phyloP scores from a whole-genome alignment of 2,797 vertebrate genomes.

The Tarsius wallacei region DNA sequence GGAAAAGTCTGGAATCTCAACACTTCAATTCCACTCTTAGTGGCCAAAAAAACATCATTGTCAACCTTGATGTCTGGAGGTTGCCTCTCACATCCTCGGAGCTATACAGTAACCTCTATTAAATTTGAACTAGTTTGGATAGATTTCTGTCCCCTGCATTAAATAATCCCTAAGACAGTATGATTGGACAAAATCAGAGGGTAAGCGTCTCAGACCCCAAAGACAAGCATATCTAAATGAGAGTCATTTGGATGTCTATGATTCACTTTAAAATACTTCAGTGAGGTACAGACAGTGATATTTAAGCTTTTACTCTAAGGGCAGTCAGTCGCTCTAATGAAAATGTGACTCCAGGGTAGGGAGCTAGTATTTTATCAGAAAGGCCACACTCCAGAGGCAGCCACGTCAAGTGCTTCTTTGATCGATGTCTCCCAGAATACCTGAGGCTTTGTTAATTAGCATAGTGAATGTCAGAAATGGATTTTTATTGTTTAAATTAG shows the following conservation, averaged over 20 bases:
- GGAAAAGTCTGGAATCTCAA: neutral
- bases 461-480: constrained; percentile 53
- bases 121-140: neutral
- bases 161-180: neutral
- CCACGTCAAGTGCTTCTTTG: neutral
- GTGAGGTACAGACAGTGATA: neutral
- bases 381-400: constrained; percentile 46
- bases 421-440: neutral
- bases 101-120: neutral
- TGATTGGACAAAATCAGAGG: neutral
- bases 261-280: neutral
- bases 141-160: neutral
- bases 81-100: neutral
- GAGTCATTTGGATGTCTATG: neutral
- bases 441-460: constrained; percentile 49
- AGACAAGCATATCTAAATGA: neutral
- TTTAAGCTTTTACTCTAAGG: constrained; percentile 7
- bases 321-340: constrained; percentile 7
- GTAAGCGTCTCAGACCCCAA: neutral
- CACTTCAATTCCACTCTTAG: neutral
- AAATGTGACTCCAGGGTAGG: constrained; percentile 47
- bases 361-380: constrained; percentile 26
- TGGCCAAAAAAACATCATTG: neutral
- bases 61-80: neutral
- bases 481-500: constrained; percentile 67